phyloP scores from a whole-genome alignment of 2,888 invertebrate species.

The Limnephilus auricula region DNA sequence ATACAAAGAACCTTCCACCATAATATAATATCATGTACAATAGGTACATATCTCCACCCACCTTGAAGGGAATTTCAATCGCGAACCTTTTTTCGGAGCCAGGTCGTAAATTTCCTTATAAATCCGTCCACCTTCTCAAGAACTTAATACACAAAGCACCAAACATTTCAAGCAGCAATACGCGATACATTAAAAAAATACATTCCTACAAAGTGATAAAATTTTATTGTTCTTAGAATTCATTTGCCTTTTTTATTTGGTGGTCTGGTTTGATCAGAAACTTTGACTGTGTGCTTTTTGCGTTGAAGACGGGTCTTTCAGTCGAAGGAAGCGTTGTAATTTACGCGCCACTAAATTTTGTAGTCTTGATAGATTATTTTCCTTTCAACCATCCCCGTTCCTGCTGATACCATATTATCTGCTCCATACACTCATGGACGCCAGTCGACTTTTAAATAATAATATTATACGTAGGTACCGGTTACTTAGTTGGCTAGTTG shows the following conservation, averaged over 20 bases:
- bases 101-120: conserved; percentile 65
- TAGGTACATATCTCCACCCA: conserved; percentile 37
- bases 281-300: not conserved
- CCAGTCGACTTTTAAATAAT: not conserved
- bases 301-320: conserved; percentile 30
- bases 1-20: conserved; percentile 12
- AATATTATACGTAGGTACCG: not conserved
- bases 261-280: not conserved
- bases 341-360: conserved; percentile 66
- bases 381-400: conserved; percentile 51
- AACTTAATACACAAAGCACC: conserved; percentile 39
- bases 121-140: conserved; percentile 63
- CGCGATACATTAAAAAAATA: not conserved
- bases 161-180: not conserved
- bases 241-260: not conserved
- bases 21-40: conserved; percentile 16
- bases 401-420: conserved; percentile 49
- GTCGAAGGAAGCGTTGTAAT: conserved; percentile 55
- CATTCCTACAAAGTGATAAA: no score
- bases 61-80: conserved; percentile 51
- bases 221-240: not conserved
- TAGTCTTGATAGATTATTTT: conserved; percentile 65
- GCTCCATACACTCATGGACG: conserved; percentile 28
- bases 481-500: not conserved
- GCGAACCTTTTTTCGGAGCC: conserved; percentile 62